phyloP scores from a whole-genome alignment of 2,797 vertebrate species.

The Delichon dasypus region DNA sequence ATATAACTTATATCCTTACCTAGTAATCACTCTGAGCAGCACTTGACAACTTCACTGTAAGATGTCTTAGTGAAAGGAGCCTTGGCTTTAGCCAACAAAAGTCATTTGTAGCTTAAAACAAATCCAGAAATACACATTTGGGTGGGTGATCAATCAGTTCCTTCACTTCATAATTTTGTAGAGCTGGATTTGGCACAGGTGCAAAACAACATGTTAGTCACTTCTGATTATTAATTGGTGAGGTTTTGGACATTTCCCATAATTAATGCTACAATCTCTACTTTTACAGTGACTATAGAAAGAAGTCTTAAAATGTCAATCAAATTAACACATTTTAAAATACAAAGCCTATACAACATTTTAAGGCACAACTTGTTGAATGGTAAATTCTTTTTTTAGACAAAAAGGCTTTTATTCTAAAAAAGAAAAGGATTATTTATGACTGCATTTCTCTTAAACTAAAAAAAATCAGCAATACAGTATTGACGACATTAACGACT shows the following conservation, averaged over 20 bases:
- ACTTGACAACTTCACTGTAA: background rate
- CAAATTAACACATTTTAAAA: constrained; percentile 17
- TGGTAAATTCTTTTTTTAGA: background rate
- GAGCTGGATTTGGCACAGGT: background rate
- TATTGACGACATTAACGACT: background rate
- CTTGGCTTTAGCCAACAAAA: background rate
- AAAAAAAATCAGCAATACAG: background rate
- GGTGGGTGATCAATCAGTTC: background rate
- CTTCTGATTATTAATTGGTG: background rate
- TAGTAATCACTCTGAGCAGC: background rate
- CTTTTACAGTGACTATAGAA: background rate
- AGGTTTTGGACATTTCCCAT: background rate
- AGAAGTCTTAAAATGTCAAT: background rate
- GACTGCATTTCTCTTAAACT: background rate
- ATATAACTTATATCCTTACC: background rate
- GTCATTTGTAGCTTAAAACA: background rate
- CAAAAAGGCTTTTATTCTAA: background rate
- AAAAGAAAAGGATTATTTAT: background rate
- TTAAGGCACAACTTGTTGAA: background rate
- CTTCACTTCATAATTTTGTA: background rate
- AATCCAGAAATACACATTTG: constrained; percentile 1
- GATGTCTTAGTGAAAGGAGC: background rate
- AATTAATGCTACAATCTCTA: background rate
- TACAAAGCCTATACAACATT: background rate
- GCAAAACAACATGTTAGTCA: background rate